Evolutionary conservation across 1,140 invertebrate genomes (phyloP).

Genomic region (Hesperophylax magnus): DNA sequence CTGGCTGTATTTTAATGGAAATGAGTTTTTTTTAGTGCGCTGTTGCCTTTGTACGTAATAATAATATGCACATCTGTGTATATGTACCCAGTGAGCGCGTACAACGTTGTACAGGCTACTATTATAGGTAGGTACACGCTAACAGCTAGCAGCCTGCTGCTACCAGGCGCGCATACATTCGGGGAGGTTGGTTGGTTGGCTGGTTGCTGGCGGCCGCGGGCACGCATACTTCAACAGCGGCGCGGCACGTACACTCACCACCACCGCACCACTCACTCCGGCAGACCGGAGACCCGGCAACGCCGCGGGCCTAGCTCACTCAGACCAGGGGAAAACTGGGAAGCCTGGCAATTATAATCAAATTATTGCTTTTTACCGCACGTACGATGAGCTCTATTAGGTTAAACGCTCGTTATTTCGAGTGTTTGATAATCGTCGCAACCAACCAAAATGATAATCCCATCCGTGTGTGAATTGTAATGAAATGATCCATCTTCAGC

Average conservation of each 20-base stretch:
- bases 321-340: not conserved
- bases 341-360: conserved; percentile 12
- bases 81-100: not conserved
- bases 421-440: not conserved
- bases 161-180: not conserved
- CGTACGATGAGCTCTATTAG: conserved; percentile 7
- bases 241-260: not conserved
- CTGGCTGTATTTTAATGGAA: conserved; percentile 23
- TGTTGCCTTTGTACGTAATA: not conserved
- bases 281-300: conserved; percentile 9
- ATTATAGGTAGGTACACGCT: not conserved
- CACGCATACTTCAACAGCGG: conserved; percentile 17
- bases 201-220: not conserved
- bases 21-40: conserved; percentile 3
- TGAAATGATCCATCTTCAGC: too few species aligned
- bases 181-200: not conserved
- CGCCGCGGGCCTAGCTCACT: conserved; percentile 1
- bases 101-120: not conserved
- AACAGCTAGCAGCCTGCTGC: too few species aligned
- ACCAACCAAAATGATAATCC: conserved; percentile 1
- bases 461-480: not conserved
- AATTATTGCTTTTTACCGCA: conserved; percentile 22
- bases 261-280: not conserved
- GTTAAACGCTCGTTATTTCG: conserved; percentile 7
- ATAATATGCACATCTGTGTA: not conserved